Evolutionary conservation across 2,888 invertebrate species (phyloP).

Genomic region (Argynnis bischoffii): DNA sequence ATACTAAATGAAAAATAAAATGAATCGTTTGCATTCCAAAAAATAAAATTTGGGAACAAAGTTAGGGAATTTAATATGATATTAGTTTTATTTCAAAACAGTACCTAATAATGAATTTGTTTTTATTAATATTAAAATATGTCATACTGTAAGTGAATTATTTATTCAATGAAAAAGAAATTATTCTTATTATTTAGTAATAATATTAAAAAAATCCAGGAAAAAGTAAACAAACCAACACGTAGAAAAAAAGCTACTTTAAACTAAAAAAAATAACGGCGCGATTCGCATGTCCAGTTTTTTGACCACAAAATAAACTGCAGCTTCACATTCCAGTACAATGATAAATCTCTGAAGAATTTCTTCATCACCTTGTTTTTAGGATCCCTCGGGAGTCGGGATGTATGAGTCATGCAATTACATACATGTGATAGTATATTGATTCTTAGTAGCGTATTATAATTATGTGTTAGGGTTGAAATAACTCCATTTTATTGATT

Average conservation of each 20-base stretch:
- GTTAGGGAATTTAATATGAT: too few relatives aligned
- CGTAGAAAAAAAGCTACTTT: background rate
- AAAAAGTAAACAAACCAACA: too few relatives aligned
- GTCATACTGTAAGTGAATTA: too few relatives aligned
- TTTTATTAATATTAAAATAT: too few relatives aligned
- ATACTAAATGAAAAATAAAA: too few relatives aligned
- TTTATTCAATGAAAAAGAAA: too few relatives aligned
- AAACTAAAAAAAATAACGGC: background rate
- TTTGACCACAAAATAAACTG: slow-evolving; percentile 31
- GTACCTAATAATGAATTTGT: too few relatives aligned
- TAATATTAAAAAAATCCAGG: too few relatives aligned
- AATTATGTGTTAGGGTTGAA: slow-evolving; percentile 14
- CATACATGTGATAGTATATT: slow-evolving; percentile 18
- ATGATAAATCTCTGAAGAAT: slow-evolving; percentile 31
- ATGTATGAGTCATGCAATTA: slow-evolving; percentile 20
- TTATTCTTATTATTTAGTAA: too few relatives aligned
- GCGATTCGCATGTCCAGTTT: slow-evolving; percentile 27
- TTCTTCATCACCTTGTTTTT: slow-evolving; percentile 19
- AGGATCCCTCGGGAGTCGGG: slow-evolving; percentile 25
- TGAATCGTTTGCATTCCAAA: too few relatives aligned
- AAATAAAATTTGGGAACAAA: too few relatives aligned
- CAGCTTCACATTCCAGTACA: slow-evolving; percentile 29
- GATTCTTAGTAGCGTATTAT: slow-evolving; percentile 17
- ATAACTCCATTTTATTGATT: background rate
- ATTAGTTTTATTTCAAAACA: too few relatives aligned